Conservation (phyloP, 2,797 vertebrate genomes). For the Micrastur ruficollis region DNA sequence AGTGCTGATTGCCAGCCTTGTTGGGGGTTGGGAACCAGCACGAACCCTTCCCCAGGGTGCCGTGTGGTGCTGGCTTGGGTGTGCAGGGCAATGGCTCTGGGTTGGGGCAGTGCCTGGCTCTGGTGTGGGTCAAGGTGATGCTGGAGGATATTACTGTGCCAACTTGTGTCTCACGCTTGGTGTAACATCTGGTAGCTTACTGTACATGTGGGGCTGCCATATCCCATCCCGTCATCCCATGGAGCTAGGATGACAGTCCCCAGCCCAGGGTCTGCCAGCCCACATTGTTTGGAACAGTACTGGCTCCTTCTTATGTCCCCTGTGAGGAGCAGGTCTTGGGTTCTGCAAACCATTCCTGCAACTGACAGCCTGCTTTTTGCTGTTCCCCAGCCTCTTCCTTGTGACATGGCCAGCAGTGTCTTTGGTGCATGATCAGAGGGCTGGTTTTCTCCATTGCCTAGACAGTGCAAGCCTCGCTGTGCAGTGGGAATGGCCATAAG, state of each 20-base stretch:
- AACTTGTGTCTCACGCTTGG: neutral
- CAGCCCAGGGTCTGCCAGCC: neutral
- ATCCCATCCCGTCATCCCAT: fast-evolving
- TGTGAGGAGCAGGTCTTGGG: fast-evolving
- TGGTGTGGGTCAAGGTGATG: neutral
- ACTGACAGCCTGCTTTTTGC: neutral
- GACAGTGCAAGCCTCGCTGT: neutral
- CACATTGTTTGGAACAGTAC: neutral
- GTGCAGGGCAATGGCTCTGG: fast-evolving
- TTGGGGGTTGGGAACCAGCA: neutral
- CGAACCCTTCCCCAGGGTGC: fast-evolving
- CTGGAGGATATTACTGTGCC: neutral
- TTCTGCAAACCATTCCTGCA: neutral
- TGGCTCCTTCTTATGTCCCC: neutral
- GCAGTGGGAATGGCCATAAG: neutral
- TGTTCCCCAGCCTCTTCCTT: neutral
- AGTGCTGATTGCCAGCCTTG: neutral
- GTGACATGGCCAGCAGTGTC: neutral
- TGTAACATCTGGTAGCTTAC: neutral
- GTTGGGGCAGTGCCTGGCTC: neutral
- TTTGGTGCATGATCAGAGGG: neutral
- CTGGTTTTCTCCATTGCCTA: neutral
- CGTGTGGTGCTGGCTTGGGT: neutral
- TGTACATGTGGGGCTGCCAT: fast-evolving
- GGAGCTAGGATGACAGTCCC: neutral